phyloP scores from a whole-genome alignment of 2,888 invertebrate species.

The Apamea monoglypha region DNA sequence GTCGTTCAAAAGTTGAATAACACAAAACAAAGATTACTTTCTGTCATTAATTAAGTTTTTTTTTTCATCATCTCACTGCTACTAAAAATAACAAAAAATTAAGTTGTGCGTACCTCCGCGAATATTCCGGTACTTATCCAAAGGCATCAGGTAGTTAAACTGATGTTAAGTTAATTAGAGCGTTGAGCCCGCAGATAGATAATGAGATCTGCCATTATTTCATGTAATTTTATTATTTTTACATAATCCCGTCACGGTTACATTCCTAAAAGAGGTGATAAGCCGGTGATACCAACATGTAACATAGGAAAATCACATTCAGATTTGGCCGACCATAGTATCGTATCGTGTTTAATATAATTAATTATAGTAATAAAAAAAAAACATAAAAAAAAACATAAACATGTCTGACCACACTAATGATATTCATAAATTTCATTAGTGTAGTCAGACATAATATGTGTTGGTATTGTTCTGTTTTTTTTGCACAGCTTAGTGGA shows the following conservation, averaged over 20 bases:
- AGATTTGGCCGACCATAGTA: neutral
- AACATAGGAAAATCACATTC: conserved; percentile 2
- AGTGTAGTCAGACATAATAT: neutral
- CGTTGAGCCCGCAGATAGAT: conserved; percentile 35
- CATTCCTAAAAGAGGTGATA: conserved; percentile 11
- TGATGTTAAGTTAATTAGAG: conserved; percentile 34
- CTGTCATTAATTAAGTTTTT: neutral
- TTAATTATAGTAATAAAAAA: too few relatives aligned
- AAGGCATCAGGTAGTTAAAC: conserved; percentile 1
- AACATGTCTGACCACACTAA: too few relatives aligned
- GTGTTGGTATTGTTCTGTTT: neutral
- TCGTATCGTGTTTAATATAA: neutral
- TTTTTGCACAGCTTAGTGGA: neutral
- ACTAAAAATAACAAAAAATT: neutral
- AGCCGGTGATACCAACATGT: neutral
- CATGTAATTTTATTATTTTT: conserved; percentile 32
- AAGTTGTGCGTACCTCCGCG: neutral
- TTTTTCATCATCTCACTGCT: neutral
- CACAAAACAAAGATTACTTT: neutral
- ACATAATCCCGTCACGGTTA: conserved; percentile 37
- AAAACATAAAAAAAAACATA: too few relatives aligned
- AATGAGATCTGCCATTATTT: conserved; percentile 45
- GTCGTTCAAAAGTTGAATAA: neutral
- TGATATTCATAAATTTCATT: neutral
- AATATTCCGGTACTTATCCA: conserved; percentile 5